Evolutionary conservation across 2,113 vertebrate species (phyloP).

Genomic region (Lynx canadensis): DNA sequence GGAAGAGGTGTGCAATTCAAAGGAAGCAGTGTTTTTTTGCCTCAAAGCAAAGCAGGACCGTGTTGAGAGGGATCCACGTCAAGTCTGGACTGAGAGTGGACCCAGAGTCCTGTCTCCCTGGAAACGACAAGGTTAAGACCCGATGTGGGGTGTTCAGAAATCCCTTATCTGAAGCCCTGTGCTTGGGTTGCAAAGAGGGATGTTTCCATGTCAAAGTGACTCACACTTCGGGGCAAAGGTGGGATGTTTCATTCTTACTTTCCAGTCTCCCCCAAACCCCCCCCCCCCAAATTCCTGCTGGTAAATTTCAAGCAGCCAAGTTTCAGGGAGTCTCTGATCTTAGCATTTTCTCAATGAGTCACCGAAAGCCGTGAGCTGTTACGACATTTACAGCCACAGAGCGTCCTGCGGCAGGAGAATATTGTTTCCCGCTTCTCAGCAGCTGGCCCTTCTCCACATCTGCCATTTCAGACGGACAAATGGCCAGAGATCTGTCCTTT

Average conservation of each 20-base stretch:
- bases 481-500: background rate
- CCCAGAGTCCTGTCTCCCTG: background rate
- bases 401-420: background rate
- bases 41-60: background rate
- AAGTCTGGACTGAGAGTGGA: background rate
- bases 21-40: background rate
- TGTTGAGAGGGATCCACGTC: background rate
- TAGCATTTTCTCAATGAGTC: background rate
- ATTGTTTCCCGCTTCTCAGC: accelerated
- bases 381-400: accelerated
- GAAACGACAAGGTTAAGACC: background rate
- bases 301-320: background rate
- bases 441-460: background rate
- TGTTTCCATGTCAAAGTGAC: background rate
- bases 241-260: background rate
- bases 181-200: background rate
- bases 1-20: background rate
- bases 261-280: background rate
- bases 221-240: background rate
- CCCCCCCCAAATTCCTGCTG: background rate
- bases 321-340: background rate
- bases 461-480: background rate
- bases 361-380: accelerated
- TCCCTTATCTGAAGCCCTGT: background rate
- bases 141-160: background rate